Evolutionary conservation across 1,140 invertebrate species (phyloP).

Genomic region (Lucilia cuprina): DNA sequence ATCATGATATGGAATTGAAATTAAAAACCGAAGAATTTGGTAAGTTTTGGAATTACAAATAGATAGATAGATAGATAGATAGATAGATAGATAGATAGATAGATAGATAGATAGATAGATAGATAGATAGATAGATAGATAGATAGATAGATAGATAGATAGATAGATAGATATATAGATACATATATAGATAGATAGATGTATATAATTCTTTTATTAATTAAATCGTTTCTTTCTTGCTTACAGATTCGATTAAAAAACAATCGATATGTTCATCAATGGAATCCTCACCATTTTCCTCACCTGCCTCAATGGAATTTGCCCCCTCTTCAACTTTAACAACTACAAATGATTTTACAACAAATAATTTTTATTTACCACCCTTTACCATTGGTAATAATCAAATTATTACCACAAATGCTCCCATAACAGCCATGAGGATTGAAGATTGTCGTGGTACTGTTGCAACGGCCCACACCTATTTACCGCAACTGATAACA

Average conservation of each 20-base stretch:
- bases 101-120: too few relatives aligned
- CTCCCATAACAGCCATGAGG: background rate
- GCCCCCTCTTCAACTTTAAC: slow-evolving; percentile 30
- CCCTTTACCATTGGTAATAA: slow-evolving; percentile 41
- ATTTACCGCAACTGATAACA: slow-evolving; percentile 15
- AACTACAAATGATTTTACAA: background rate
- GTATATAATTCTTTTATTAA: too few relatives aligned
- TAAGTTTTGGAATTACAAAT: slow-evolving; percentile 41
- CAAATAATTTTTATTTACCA: slow-evolving; percentile 45
- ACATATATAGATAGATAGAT: too few relatives aligned
- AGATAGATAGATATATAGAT: too few relatives aligned
- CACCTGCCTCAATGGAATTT: slow-evolving; percentile 57
- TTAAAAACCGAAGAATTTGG: slow-evolving; percentile 50
- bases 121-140: too few relatives aligned
- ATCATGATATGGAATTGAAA: slow-evolving; percentile 46
- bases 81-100: too few relatives aligned
- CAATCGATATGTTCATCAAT: slow-evolving; percentile 54
- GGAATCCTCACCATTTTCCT: slow-evolving; percentile 58
- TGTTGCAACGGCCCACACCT: background rate
- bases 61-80: too few relatives aligned
- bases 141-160: too few relatives aligned
- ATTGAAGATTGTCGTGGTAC: background rate
- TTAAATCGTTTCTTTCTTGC: slow-evolving; percentile 42
- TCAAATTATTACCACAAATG: slow-evolving; percentile 31
- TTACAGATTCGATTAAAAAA: slow-evolving; percentile 48